Conservation (phyloP, 2,888 invertebrate genomes). For the Congeria kusceri region DNA sequence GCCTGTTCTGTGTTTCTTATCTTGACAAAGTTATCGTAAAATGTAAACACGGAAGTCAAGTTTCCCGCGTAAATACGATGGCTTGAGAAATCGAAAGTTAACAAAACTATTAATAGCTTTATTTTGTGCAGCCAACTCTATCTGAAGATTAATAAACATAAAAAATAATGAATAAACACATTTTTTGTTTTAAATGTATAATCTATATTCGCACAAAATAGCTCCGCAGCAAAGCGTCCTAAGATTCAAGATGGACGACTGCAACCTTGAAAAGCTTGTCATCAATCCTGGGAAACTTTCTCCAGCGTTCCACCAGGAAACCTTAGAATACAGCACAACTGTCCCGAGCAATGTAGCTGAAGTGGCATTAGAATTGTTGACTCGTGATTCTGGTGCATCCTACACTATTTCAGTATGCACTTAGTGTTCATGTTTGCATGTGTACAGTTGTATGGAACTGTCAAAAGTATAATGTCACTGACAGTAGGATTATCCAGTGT, state of each 20-base stretch:
- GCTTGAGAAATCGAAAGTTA: too few species aligned
- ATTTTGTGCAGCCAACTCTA: too few species aligned
- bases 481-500: too few species aligned
- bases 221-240: conserved; percentile 77
- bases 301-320: conserved; percentile 80
- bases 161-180: too few species aligned
- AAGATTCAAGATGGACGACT: conserved; percentile 85
- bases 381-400: conserved; percentile 83
- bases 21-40: background rate
- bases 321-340: conserved; percentile 81
- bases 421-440: background rate
- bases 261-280: conserved; percentile 82
- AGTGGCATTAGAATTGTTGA: conserved; percentile 79
- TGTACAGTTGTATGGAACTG: too few species aligned
- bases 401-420: conserved; percentile 80
- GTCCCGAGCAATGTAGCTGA: conserved; percentile 80
- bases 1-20: too few species aligned
- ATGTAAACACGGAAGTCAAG: conserved; percentile 57
- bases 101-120: too few species aligned
- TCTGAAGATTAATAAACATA: too few species aligned
- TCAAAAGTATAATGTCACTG: too few species aligned
- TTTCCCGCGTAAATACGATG: conserved; percentile 40
- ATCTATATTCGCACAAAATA: background rate
- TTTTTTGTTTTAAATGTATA: too few species aligned
- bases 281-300: conserved; percentile 82